Evolutionary conservation across 2,888 invertebrate species (phyloP), one percentile per base, ranked within the genome.

Genomic region (Eledona agricola): DNA sequence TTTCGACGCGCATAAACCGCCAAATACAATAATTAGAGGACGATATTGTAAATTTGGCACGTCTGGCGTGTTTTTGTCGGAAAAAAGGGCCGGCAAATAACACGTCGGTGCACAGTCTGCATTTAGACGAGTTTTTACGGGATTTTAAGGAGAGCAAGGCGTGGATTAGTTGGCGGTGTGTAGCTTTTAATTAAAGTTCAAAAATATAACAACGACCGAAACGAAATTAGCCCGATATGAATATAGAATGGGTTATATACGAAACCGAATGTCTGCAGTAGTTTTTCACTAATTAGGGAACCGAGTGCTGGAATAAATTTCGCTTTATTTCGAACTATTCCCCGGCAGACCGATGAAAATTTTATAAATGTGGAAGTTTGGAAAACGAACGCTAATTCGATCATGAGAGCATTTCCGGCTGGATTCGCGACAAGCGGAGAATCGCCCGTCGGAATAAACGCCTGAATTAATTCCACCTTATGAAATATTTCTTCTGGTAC

Each of bases 161-260:
- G 63, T 45, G 67, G 68, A 69, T 72, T 69, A 67, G 66, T 68
- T 66, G 58, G 63, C 61, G 66, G 65, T 66, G n/a, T n/a, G 66
- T 67, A 69, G 68, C 70, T 71, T 72, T 72, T 72, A 72, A 72
- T 72, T 72, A 72, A 70, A 72, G 62, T 64, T 70, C 67, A 67
- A 71, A 71, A 71, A 71, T 68, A 70, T 67, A 67, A 69, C 69
- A 64, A 65, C 63, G 63, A 60, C 47, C 46, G 38, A 35, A 17
- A n/a, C 19, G 57, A 65, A 70, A 70, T 70, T 70, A 65, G 66
- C 65, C 56, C 54, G 60, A 62, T 63, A 64, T 63, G 60, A 61
- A 64, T 63, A 62, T 57, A 62, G 57, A 57, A 55, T 20, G 57
- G 45, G 51, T 47, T 55, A 40, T 51, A 47, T 53, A 51, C 49